Evolutionary conservation across 1,140 invertebrate species (phyloP).

Genomic region (Drosophila gunungcola): DNA sequence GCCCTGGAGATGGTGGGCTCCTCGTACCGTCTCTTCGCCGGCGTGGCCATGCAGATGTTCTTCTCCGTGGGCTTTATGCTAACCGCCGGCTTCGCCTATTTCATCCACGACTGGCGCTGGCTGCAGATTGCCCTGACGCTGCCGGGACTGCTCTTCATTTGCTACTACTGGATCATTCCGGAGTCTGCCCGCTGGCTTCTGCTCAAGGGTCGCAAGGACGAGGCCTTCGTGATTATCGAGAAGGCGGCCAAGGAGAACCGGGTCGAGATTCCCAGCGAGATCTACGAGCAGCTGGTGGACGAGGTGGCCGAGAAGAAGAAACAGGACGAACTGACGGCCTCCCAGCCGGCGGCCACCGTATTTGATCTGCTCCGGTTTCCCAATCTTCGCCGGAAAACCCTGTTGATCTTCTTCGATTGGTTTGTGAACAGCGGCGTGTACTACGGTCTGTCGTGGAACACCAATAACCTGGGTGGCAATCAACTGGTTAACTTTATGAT

Average conservation of each 20-base stretch:
- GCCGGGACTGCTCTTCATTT: constrained; percentile 89
- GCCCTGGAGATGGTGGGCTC: constrained; percentile 94
- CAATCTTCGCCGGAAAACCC: constrained; percentile 89
- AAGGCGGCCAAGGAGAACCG: constrained; percentile 89
- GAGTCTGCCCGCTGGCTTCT: constrained; percentile 93
- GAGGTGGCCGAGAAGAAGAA: constrained; percentile 82
- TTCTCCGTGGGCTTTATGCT: constrained; percentile 92
- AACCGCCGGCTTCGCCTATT: constrained; percentile 90
- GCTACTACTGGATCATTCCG: constrained; percentile 94
- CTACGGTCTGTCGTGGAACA: constrained; percentile 93
- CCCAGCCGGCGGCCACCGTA: constrained; percentile 85
- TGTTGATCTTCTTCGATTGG: constrained; percentile 93
- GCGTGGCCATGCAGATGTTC: constrained; percentile 91
- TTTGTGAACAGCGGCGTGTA: constrained; percentile 92
- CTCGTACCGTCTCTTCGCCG: constrained; percentile 90
- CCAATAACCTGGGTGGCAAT: constrained; percentile 90
- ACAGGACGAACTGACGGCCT: constrained; percentile 42
- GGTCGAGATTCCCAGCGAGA: constrained; percentile 87
- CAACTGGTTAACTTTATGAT: constrained; percentile 92
- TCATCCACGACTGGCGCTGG: constrained; percentile 90
- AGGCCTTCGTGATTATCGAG: constrained; percentile 89
- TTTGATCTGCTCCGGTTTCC: constrained; percentile 90
- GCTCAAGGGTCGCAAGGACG: constrained; percentile 89
- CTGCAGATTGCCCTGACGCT: constrained; percentile 90
- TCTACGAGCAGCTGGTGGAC: constrained; percentile 86